These are phyloP conservation scores for Orestias chungarensis DNA, from an alignment of 2,797 vertebrate species.

Conservation along the genomic window DNA sequence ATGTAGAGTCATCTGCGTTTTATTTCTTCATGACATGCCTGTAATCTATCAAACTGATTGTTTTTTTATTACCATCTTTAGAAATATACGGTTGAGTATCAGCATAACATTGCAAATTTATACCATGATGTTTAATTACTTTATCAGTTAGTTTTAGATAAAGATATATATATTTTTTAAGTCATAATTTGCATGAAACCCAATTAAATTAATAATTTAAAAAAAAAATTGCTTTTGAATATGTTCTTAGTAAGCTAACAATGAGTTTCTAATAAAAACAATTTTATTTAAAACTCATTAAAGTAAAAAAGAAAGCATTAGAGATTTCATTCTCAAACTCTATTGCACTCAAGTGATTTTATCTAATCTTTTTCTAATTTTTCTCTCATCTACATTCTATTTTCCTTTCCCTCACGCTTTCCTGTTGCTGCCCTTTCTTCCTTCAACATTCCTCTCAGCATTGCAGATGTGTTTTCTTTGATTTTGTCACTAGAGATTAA, in stretches of 20 bases:
- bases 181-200: background rate
- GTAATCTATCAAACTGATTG: no score
- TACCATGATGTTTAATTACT: no score
- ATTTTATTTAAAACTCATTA: slow-evolving; percentile 6
- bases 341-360: background rate
- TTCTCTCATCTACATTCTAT: slow-evolving; percentile 20
- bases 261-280: background rate
- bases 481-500: slow-evolving; percentile 80
- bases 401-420: slow-evolving; percentile 15
- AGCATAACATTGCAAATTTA: no score
- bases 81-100: no score
- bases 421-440: slow-evolving; percentile 24
- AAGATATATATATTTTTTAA: background rate
- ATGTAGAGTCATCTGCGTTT: no score
- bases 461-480: slow-evolving; percentile 77
- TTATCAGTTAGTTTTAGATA: background rate
- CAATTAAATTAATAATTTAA: background rate
- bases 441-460: slow-evolving; percentile 54
- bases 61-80: no score
- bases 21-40: no score
- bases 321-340: slow-evolving; percentile 5
- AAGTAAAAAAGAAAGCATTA: slow-evolving; percentile 1
- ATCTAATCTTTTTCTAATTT: slow-evolving; percentile 3
- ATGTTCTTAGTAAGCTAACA: background rate
- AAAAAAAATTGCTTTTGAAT: background rate